Conservation (phyloP, 2,797 vertebrate genomes). For the Mallotus villosus region DNA sequence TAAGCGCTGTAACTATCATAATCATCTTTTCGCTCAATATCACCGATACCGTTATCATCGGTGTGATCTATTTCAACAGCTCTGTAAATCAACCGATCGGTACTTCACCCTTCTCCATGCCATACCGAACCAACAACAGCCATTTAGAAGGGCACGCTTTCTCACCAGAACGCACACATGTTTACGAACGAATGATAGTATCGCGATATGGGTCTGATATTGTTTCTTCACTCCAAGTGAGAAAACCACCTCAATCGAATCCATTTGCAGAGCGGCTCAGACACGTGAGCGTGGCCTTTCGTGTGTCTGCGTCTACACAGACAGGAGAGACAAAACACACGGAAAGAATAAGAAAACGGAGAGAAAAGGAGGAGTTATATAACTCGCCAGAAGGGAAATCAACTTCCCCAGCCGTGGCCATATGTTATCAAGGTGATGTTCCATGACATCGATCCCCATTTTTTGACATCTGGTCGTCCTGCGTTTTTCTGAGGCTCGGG, state of each 20-base stretch:
- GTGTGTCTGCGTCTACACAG: too few relatives aligned
- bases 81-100: conserved; percentile 27
- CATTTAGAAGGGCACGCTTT: not conserved
- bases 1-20: conserved; percentile 14
- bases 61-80: conserved; percentile 29
- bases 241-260: too few relatives aligned
- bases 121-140: not conserved
- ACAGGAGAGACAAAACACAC: not conserved
- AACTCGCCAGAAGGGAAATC: conserved; percentile 23
- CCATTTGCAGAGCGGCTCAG: too few relatives aligned
- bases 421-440: conserved; percentile 30
- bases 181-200: too few relatives aligned
- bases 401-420: conserved; percentile 11
- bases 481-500: conserved; percentile 9
- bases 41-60: conserved; percentile 24
- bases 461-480: conserved; percentile 23
- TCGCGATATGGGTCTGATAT: too few relatives aligned
- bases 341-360: not conserved
- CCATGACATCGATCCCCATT: conserved; percentile 30
- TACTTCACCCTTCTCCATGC: not conserved
- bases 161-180: not conserved
- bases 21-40: conserved; percentile 20
- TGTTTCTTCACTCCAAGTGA: too few relatives aligned
- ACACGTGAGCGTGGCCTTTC: too few relatives aligned
- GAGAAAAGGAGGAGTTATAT: conserved; percentile 1